Percentiles rank a stretch among this genome's conserved stretches.
Conservation (phyloP, 1,140 invertebrate species). For the Drosophila nannoptera region DNA sequence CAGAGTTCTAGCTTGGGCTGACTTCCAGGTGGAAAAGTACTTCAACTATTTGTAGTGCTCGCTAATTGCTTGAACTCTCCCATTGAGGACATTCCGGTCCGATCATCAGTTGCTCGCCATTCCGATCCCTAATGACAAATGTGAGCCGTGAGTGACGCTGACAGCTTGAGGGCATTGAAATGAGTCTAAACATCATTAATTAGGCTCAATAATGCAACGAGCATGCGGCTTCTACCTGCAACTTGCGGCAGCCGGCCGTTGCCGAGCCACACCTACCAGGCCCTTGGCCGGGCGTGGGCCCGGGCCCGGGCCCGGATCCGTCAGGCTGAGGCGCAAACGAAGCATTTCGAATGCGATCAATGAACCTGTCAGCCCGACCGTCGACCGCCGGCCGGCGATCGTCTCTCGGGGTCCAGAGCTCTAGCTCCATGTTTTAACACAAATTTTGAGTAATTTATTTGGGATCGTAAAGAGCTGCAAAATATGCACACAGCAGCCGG, state of each 20-base stretch:
- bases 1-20: too few relatives aligned
- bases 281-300: too few relatives aligned
- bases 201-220: constrained; percentile 46
- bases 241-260: not conserved
- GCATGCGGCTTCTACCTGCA: constrained; percentile 16
- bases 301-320: constrained; percentile 11
- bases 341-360: constrained; percentile 74
- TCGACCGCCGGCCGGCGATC: constrained; percentile 22
- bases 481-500: constrained; percentile 40
- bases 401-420: constrained; percentile 6
- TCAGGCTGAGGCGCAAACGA: constrained; percentile 26
- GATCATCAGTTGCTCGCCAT: not conserved
- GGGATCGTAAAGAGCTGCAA: constrained; percentile 66
- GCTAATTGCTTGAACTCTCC: too few relatives aligned
- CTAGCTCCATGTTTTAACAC: constrained; percentile 50
- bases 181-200: constrained; percentile 66
- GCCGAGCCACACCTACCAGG: not conserved
- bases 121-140: constrained; percentile 27
- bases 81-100: too few relatives aligned
- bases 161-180: constrained; percentile 51
- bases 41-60: too few relatives aligned
- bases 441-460: constrained; percentile 72
- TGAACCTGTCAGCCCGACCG: constrained; percentile 54
- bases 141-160: constrained; percentile 34
- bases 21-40: too few relatives aligned